Conservation (phyloP, 30 jellyfish, hydroid and myxozoan genomes). For the Pelagia noctiluca region DNA sequence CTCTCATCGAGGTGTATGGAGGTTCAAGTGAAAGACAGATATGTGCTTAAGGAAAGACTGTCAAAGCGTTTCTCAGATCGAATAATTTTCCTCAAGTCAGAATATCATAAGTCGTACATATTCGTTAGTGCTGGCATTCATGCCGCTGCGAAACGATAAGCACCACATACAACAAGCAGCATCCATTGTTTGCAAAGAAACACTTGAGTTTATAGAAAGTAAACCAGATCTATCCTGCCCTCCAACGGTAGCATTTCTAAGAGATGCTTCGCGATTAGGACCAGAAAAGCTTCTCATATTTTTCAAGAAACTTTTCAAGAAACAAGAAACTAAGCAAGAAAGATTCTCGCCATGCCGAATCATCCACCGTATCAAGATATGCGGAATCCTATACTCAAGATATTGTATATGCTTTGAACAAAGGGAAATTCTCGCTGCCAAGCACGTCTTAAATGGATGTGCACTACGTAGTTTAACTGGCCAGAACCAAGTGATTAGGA, state of each 20-base stretch:
- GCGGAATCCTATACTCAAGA: slow-evolving; percentile 14
- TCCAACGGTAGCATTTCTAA: slow-evolving; percentile 7
- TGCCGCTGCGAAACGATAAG: slow-evolving; percentile 26
- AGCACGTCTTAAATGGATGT: slow-evolving; percentile 18
- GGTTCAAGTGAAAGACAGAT: slow-evolving; percentile 7
- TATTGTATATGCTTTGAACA: slow-evolving; percentile 24
- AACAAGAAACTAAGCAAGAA: not conserved
- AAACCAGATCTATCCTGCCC: slow-evolving; percentile 24
- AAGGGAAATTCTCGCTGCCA: slow-evolving; percentile 14
- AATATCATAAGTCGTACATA: slow-evolving; percentile 23
- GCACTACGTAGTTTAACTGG: slow-evolving; percentile 20
- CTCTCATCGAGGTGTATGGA: slow-evolving; percentile 15
- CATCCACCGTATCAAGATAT: not conserved
- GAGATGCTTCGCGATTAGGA: slow-evolving; percentile 4
- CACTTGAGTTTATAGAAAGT: not conserved
- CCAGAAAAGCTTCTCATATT: slow-evolving; percentile 10
- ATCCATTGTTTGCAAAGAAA: slow-evolving; percentile 10
- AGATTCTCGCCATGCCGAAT: slow-evolving; percentile 9
- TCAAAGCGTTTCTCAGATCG: slow-evolving; percentile 8
- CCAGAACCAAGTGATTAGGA: slow-evolving; percentile 5
- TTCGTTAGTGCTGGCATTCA: slow-evolving; percentile 15
- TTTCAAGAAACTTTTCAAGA: slow-evolving; percentile 1
- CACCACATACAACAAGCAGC: slow-evolving; percentile 32
- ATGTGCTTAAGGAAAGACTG: not conserved
- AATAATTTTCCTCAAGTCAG: slow-evolving; percentile 1